Percentiles rank a stretch among this genome's conserved stretches.
Conservation (phyloP, 2,888 invertebrate genomes). For the Drosophila algonquin region DNA sequence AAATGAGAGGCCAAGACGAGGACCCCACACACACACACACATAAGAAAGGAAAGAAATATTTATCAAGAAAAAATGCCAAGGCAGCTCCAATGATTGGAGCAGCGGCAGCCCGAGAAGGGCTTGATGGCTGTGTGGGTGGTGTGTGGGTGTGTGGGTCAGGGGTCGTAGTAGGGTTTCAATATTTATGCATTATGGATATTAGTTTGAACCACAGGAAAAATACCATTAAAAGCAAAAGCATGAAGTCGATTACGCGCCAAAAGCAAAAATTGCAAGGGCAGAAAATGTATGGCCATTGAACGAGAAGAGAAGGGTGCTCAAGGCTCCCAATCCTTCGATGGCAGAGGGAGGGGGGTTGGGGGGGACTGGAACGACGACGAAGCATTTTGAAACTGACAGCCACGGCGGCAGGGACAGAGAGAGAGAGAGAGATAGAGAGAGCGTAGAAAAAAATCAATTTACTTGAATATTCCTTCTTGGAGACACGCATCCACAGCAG, state of each 20-base stretch:
- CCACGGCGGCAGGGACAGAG: slow-evolving; percentile 13
- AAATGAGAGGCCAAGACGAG: slow-evolving; percentile 26
- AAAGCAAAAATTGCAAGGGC: slow-evolving; percentile 62
- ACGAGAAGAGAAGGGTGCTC: slow-evolving; percentile 9
- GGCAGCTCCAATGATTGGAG: slow-evolving; percentile 59
- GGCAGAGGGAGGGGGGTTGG: slow-evolving; percentile 18
- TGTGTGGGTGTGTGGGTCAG: slow-evolving; percentile 35
- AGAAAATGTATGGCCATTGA: slow-evolving; percentile 56
- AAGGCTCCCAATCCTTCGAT: neutral
- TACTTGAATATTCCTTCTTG: slow-evolving; percentile 75
- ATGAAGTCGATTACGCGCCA: slow-evolving; percentile 80
- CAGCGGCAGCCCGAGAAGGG: neutral
- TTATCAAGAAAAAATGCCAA: slow-evolving; percentile 73
- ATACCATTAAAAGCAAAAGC: slow-evolving; percentile 81
- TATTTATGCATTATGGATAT: slow-evolving; percentile 81
- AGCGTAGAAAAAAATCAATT: slow-evolving; percentile 77
- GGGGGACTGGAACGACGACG: slow-evolving; percentile 44
- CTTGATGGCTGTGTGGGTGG: slow-evolving; percentile 1
- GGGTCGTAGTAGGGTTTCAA: slow-evolving; percentile 67
- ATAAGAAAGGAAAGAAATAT: slow-evolving; percentile 41
- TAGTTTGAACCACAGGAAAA: slow-evolving; percentile 81
- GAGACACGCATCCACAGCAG: slow-evolving; percentile 47
- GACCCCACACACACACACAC: slow-evolving; percentile 20
- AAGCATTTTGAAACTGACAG: slow-evolving; percentile 68
- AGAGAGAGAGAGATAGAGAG: slow-evolving; percentile 18